Evolutionary conservation across 2,113 vertebrate species (phyloP).

Genomic region (Australoheros scitulus): DNA sequence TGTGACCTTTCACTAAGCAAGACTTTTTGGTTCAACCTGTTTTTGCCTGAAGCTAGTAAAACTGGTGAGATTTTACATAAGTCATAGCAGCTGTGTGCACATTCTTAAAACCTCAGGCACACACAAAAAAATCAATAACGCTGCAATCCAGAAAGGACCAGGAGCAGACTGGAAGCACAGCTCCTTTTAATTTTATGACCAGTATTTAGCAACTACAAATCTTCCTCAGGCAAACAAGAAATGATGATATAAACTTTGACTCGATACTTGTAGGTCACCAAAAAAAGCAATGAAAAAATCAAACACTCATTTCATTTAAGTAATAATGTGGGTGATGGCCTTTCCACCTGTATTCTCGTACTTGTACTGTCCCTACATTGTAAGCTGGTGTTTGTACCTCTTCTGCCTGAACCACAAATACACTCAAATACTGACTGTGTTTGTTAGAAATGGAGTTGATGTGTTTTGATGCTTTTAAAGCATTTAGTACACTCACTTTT

Average conservation of each 20-base stretch:
- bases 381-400: neutral
- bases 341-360: neutral
- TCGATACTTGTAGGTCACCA: neutral
- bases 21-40: neutral
- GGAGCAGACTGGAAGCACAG: neutral
- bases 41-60: neutral
- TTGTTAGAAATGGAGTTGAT: neutral
- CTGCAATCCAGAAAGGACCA: neutral
- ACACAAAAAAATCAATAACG: neutral
- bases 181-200: neutral
- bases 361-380: neutral
- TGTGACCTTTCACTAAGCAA: neutral
- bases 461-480: neutral
- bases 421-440: neutral
- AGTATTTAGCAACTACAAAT: neutral
- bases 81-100: neutral
- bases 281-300: conserved; percentile 3
- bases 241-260: neutral
- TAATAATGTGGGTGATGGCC: neutral
- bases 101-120: neutral
- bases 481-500: neutral
- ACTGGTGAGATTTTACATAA: conserved; percentile 2
- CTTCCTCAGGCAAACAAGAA: neutral
- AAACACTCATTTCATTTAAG: neutral
- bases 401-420: neutral